These are phyloP conservation scores for Salvator merianae DNA, from an alignment of 2,113 vertebrate species.

Conservation along the genomic window DNA sequence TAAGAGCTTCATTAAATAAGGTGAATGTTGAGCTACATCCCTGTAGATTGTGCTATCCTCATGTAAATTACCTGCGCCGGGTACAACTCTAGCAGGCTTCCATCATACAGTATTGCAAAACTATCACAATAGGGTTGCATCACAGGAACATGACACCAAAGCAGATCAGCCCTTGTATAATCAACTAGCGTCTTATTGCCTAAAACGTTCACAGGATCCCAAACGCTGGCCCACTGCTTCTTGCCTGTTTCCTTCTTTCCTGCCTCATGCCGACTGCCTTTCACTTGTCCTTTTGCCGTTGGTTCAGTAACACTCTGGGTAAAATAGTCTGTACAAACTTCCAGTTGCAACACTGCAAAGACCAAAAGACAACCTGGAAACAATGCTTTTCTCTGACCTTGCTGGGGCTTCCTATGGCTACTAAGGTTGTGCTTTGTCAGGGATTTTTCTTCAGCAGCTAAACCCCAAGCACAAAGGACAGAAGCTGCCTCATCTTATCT, in stretches of 20 bases:
- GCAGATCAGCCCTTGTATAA: too few species aligned
- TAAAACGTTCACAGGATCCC: background rate
- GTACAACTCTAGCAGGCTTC: too few species aligned
- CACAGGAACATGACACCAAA: too few species aligned
- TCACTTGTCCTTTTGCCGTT: background rate
- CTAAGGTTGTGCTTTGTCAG: slow-evolving; percentile 9
- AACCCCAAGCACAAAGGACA: slow-evolving; percentile 4
- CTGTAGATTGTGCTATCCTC: too few species aligned
- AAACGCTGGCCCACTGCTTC: background rate
- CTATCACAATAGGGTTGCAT: too few species aligned
- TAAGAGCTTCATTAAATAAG: too few species aligned
- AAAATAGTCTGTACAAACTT: background rate
- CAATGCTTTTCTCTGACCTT: background rate
- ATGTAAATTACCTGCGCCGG: too few species aligned
- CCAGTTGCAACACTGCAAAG: background rate
- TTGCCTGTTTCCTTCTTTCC: background rate
- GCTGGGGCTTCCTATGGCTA: background rate
- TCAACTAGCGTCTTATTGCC: background rate
- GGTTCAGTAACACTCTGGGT: background rate
- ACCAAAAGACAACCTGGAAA: slow-evolving; percentile 19
- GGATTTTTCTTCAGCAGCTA: slow-evolving; percentile 5
- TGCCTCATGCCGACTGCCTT: background rate
- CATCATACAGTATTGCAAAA: too few species aligned
- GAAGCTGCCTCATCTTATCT: slow-evolving; percentile 5
- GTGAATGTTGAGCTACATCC: too few species aligned